Evolutionary conservation across 1,140 invertebrate species (phyloP).

Genomic region (Ylistrum balloti): DNA sequence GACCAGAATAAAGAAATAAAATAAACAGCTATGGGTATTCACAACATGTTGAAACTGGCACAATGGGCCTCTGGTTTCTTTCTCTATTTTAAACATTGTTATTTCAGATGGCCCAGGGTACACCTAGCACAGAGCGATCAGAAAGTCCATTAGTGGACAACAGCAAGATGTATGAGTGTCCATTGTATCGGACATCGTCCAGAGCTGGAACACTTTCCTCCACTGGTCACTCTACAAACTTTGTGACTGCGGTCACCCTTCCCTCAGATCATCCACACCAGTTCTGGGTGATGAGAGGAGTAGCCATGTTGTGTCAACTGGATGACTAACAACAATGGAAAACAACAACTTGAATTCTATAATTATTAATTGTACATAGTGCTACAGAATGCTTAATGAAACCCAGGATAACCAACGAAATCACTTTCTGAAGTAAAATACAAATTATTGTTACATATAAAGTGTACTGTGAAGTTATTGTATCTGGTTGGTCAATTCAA

Average conservation of each 20-base stretch:
- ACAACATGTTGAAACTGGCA: not conserved
- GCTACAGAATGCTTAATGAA: not conserved
- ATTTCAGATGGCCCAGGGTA: not conserved
- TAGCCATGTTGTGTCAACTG: slow-evolving; percentile 79
- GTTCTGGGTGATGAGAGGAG: slow-evolving; percentile 80
- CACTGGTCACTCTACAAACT: slow-evolving; percentile 93
- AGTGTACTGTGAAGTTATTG: too few relatives aligned
- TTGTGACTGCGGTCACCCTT: slow-evolving; percentile 85
- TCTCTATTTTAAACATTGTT: not conserved
- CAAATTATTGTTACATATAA: too few relatives aligned
- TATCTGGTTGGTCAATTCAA: too few relatives aligned
- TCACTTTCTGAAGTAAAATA: too few relatives aligned
- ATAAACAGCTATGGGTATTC: too few relatives aligned
- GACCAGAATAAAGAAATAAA: too few relatives aligned
- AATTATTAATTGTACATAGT: not conserved
- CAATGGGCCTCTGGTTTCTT: not conserved
- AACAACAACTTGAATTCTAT: not conserved
- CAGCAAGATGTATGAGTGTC: slow-evolving; percentile 86
- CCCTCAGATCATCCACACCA: slow-evolving; percentile 73
- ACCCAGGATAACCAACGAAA: too few relatives aligned
- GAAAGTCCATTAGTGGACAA: not conserved
- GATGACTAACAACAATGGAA: slow-evolving; percentile 72
- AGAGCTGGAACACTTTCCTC: slow-evolving; percentile 92
- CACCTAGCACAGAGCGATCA: slow-evolving; percentile 16
- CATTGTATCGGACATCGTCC: slow-evolving; percentile 92